A percentile compares a stretch with the other conserved stretches of the same genome.
Evolutionary conservation across 2,888 invertebrate genomes (phyloP).

Genomic region (Sesia bembeciformis): DNA sequence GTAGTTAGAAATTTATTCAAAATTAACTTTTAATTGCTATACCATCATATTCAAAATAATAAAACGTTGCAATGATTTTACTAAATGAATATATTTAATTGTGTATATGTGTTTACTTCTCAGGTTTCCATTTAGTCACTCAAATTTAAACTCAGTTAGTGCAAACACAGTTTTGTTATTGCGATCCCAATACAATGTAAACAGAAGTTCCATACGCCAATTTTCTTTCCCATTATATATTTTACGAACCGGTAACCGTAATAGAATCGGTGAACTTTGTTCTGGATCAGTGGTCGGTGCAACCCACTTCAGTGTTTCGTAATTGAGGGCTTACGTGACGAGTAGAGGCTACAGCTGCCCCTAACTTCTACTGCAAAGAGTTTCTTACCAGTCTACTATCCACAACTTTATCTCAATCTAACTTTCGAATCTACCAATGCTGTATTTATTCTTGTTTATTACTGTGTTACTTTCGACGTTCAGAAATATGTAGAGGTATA

Average conservation of each 20-base stretch:
- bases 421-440: conserved; percentile 44
- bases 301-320: conserved; percentile 64
- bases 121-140: not conserved
- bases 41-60: no score
- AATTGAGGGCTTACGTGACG: conserved; percentile 73
- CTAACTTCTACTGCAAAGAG: conserved; percentile 52
- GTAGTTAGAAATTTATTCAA: no score
- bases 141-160: not conserved
- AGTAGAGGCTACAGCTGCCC: conserved; percentile 56
- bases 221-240: not conserved
- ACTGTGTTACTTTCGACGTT: no score
- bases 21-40: no score
- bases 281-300: conserved; percentile 42
- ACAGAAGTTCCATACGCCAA: not conserved
- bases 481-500: no score
- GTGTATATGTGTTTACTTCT: no score
- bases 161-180: not conserved
- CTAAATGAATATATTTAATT: no score
- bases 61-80: no score
- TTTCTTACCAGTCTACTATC: conserved; percentile 32
- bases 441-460: not conserved
- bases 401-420: conserved; percentile 64
- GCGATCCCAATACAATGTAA: not conserved
- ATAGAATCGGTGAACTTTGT: conserved; percentile 63
- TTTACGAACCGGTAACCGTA: conserved; percentile 39